These are phyloP conservation scores for Capricornis sumatraensis DNA, from an alignment of 2,113 vertebrate species.

Conservation along the genomic window DNA sequence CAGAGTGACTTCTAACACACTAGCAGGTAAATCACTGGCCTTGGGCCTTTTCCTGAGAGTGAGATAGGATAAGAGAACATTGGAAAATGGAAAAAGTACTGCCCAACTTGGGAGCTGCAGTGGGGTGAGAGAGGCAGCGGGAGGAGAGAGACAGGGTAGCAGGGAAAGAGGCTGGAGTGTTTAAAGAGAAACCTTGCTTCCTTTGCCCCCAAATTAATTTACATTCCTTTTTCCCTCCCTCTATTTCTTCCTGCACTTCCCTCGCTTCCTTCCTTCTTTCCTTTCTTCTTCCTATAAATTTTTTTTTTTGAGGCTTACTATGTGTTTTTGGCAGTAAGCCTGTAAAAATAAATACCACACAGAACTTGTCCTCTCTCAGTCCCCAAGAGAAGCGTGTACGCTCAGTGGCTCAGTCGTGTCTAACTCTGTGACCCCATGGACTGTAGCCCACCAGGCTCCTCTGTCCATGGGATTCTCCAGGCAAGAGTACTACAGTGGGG, in stretches of 20 bases:
- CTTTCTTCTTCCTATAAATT: background rate
- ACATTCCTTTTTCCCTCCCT: background rate
- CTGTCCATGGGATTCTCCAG: background rate
- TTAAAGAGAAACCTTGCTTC: background rate
- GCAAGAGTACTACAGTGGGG: background rate
- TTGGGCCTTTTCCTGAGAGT: background rate
- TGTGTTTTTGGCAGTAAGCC: background rate
- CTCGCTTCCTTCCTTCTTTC: background rate
- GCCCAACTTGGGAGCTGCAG: background rate
- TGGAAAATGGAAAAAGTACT: background rate
- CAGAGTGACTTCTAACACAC: background rate
- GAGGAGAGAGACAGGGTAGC: background rate
- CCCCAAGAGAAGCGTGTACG: background rate
- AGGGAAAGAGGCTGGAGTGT: background rate
- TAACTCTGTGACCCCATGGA: background rate
- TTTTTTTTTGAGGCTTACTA: background rate
- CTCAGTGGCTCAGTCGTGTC: background rate
- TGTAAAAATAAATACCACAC: background rate
- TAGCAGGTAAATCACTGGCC: background rate
- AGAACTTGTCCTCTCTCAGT: background rate
- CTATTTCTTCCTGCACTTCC: no score
- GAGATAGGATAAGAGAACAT: background rate
- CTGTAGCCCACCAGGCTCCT: background rate
- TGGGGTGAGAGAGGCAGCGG: background rate
- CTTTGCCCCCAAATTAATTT: background rate